A percentile compares a stretch with the other conserved stretches of the same genome.
phyloP scores from a whole-genome alignment of 2,888 invertebrate genomes.

The Eilema griseolum region DNA sequence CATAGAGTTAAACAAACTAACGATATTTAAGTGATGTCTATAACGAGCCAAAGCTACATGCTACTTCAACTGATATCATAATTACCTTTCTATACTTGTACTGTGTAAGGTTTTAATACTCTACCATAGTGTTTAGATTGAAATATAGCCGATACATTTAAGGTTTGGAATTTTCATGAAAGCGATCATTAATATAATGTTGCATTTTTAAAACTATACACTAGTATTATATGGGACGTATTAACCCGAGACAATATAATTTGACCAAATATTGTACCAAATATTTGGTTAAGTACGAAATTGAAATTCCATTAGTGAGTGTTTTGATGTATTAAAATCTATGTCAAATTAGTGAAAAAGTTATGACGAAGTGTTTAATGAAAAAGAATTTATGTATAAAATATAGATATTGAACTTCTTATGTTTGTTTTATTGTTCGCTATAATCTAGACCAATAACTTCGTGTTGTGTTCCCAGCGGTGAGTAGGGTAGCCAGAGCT shows the following conservation, averaged over 20 bases:
- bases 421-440: constrained; percentile 45
- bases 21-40: constrained; percentile 59
- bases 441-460: neutral
- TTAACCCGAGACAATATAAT: constrained; percentile 80
- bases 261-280: constrained; percentile 81
- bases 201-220: constrained; percentile 60
- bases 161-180: constrained; percentile 57
- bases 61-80: constrained; percentile 63
- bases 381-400: constrained; percentile 82
- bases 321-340: constrained; percentile 69
- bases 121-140: constrained; percentile 53
- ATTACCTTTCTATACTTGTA: constrained; percentile 53
- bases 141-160: constrained; percentile 58
- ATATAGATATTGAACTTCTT: constrained; percentile 63
- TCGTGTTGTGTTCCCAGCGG: too few species aligned
- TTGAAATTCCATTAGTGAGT: constrained; percentile 71
- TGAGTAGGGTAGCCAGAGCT: too few species aligned
- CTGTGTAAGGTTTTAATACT: constrained; percentile 59
- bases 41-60: constrained; percentile 72
- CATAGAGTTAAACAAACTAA: constrained; percentile 41
- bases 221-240: constrained; percentile 60
- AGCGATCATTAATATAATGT: constrained; percentile 42
- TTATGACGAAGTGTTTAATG: constrained; percentile 77
- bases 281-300: constrained; percentile 78
- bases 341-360: constrained; percentile 79